Evolutionary conservation across 2,113 vertebrate genomes (phyloP), one percentile per base, ranked within the genome.

Genomic region (Menidia beryllina): DNA sequence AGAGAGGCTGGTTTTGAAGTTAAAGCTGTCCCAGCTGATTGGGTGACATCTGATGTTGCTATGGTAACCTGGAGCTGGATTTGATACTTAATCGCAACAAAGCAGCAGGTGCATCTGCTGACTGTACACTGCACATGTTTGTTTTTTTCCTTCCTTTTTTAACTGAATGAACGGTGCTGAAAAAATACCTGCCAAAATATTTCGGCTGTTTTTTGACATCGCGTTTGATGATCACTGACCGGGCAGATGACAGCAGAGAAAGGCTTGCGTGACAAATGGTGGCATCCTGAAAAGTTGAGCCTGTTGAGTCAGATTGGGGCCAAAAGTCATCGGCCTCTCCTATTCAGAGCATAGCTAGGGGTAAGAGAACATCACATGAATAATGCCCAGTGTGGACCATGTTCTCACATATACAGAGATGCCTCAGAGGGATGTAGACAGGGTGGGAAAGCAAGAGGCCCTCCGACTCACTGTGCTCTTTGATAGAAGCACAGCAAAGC

Each of bases 381-480:
- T 51, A 57, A 17, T 27, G 48, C 12, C 2, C 20, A 39, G 25
- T 72, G 25, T 45, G 56, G 13, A 23, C 10, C 63, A 49, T 52
- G 60, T 76, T 19, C 20, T 75, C 60, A 69, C 52, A 17, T 6
- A 52, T 53, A 56, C 82, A 75, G 74, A 41, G 62, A 65, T 57
- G 55, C 74, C 4, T 63, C 34, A 7, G 39, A 75, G 47, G 64
- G 54, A 73, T 27, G 14, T 7, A 14, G 50, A 21, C 7, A 1
- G 52, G 56, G 6, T 80, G 71, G 79, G 80, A 81, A 77, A 53
- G 51, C 61, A 49, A 27, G 57, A 50, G 67, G 45, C 74, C 61
- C 24, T 41, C 7, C 17, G 23, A 34, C 20, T 48, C 17, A 10
- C 36, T 30, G 61, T 14, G 38, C 23, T 4, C 49, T 66, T 65